Conservation (phyloP, 2,113 vertebrate genomes). For the Myotis davidii region DNA sequence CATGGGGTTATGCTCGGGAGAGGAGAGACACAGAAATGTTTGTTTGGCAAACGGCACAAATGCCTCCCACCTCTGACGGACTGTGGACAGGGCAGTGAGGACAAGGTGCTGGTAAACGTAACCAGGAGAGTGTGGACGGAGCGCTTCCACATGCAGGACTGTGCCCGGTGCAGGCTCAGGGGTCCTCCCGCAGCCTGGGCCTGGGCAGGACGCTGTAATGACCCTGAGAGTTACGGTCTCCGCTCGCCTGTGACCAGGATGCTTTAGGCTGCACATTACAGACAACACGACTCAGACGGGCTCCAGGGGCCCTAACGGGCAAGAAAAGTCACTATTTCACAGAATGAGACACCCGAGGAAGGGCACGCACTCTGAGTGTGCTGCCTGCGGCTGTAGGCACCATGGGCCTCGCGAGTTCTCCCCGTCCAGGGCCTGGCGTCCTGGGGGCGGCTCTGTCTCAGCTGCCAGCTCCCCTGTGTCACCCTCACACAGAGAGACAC, state of each 20-base stretch:
- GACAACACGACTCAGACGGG: neutral
- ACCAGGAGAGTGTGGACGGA: rapidly evolving
- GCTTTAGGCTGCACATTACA: neutral
- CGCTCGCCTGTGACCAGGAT: neutral
- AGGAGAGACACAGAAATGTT: neutral
- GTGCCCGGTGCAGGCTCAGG: neutral
- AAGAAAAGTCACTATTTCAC: neutral
- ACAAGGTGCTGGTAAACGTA: rapidly evolving
- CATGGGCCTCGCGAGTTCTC: rapidly evolving
- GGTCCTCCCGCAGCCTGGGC: rapidly evolving
- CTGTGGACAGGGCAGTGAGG: rapidly evolving
- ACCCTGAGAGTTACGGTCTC: neutral
- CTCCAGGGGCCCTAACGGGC: neutral
- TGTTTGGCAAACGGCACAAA: neutral
- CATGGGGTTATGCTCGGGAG: neutral
- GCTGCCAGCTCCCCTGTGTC: neutral
- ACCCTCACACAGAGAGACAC: neutral
- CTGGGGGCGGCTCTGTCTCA: neutral
- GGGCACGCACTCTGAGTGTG: rapidly evolving
- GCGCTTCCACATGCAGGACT: neutral
- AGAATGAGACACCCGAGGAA: neutral
- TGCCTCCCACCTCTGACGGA: neutral
- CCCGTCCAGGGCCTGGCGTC: neutral
- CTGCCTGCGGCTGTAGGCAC: rapidly evolving
- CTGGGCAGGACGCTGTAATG: rapidly evolving